Evolutionary conservation across 2,797 vertebrate genomes (phyloP), one percentile per base, ranked within the genome.

Genomic region (Enteromius anoplus): DNA sequence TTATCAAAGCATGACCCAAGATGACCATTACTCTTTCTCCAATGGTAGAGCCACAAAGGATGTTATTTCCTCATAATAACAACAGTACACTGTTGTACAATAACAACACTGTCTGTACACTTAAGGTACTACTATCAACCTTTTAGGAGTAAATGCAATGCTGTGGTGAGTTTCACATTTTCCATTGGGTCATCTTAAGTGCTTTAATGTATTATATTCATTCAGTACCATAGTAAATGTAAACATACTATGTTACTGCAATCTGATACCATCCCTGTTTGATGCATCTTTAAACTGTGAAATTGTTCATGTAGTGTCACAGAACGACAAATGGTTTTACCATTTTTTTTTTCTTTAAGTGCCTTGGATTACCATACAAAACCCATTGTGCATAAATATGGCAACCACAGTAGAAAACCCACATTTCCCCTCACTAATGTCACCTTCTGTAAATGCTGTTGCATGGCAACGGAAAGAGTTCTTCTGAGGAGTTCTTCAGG

Each of bases 381-480:
- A 73, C 53, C 19, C 49, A 37, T 34, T 37, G 29, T 14, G 19
- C 19, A 55, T n/a, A 21, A 73, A 73, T 55, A 55, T 37, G 49
- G 19, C 12, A 45, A 42, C n/a, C 14, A 37, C 47, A 55, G 32
- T 49, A 47, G 87, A 89, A 72, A 88, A 85, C 87, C 89, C 91
- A 85, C 55, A 87, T 88, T 87, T 88, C 64, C 72, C 86, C 85
- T 90, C 92, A 91, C 91, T 88, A 90, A 89, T 84, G 70, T 91
- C 90, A 19, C 92, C 89, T 92, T 90, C 86, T 17, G 83, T 91
- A 83, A 87, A 91, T 78, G 84, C 88, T 47, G 86, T 94, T 91
- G 89, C 94, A 89, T 93, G 91, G 94, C 93, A 95, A 95, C 93
- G 69, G 5, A 85, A 70, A 40, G 66, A 84, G 86, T 84, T 79